These are phyloP conservation scores for Amblyteles armatorius DNA, from an alignment of 2,888 invertebrate species.

Conservation along the genomic window DNA sequence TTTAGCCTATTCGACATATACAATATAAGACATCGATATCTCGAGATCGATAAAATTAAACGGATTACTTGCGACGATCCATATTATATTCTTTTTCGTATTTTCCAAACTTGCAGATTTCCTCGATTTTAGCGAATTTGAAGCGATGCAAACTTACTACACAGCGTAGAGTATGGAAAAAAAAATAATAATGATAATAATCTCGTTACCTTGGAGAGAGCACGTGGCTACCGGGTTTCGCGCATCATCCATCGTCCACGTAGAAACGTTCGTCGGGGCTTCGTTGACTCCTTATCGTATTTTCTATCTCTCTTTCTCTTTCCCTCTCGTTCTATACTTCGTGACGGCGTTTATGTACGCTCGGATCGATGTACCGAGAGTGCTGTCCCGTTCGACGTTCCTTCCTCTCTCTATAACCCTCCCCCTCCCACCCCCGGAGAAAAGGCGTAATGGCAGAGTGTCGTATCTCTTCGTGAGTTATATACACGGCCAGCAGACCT, in stretches of 20 bases:
- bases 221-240: constrained; percentile 48
- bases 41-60: background rate
- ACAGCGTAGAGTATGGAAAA: background rate
- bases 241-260: constrained; percentile 44
- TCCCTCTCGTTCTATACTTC: constrained; percentile 40
- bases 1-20: background rate
- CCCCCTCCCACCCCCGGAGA: constrained; percentile 15
- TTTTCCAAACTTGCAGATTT: background rate
- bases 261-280: constrained; percentile 45
- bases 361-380: constrained; percentile 64
- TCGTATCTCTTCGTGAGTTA: constrained; percentile 28
- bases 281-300: constrained; percentile 41
- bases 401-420: constrained; percentile 35
- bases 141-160: constrained; percentile 17
- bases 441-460: constrained; percentile 37
- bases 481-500: constrained; percentile 19
- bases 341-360: constrained; percentile 47
- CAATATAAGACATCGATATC: background rate
- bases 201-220: constrained; percentile 50
- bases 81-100: constrained; percentile 34
- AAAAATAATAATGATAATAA: constrained; percentile 24
- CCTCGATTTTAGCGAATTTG: background rate
- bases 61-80: constrained; percentile 28
- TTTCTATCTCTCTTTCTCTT: constrained; percentile 31
- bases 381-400: constrained; percentile 58